A percentile compares a stretch with the other conserved stretches of the same genome.
These are phyloP conservation scores for Chiroxiphia lanceolata DNA, from an alignment of 2,797 vertebrate species.

Conservation along the genomic window DNA sequence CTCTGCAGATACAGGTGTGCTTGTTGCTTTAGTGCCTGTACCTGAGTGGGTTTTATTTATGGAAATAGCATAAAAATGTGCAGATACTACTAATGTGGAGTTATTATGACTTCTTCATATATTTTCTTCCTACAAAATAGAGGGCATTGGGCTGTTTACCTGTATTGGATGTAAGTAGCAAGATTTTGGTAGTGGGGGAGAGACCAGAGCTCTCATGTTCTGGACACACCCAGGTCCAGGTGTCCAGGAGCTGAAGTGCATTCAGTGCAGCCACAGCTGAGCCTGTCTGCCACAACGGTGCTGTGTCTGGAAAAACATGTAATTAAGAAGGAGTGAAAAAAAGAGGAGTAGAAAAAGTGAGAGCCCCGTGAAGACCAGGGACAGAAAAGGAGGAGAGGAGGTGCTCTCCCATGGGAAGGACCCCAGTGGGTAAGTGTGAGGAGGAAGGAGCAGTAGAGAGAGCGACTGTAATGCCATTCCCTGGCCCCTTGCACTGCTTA, in stretches of 20 bases:
- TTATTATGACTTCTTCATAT: not conserved
- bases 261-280: not conserved
- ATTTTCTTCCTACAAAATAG: not conserved
- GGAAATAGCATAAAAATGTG: not conserved
- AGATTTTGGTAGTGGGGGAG: not conserved
- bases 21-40: not conserved
- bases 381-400: not conserved
- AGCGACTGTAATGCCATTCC: not conserved
- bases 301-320: not conserved
- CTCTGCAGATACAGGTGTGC: not conserved
- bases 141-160: not conserved
- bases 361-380: not conserved
- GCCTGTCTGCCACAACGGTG: rapidly evolving
- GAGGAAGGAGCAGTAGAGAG: not conserved
- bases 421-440: not conserved
- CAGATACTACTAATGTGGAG: not conserved
- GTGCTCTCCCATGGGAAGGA: not conserved
- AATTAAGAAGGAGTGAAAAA: not conserved
- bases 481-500: not conserved
- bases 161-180: not conserved
- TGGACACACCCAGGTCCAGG: not conserved
- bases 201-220: not conserved
- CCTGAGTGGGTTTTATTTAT: not conserved
- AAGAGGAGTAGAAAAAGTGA: not conserved
- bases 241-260: not conserved